Conservation (phyloP, 2,113 vertebrate species). For the Xiphophorus couchianus region DNA sequence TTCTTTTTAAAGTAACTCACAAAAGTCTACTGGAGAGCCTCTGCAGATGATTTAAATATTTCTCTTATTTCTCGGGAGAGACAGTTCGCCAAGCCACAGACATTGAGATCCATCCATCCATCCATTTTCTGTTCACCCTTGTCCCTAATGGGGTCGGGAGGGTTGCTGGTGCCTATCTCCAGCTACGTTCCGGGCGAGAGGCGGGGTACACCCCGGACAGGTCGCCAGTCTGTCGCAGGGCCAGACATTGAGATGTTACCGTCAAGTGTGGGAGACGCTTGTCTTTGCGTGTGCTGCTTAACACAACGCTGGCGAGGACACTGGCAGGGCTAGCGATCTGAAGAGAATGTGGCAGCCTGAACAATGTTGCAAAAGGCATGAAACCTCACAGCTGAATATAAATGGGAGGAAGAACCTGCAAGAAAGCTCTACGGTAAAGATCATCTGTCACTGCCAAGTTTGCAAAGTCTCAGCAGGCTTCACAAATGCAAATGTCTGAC, state of each 20-base stretch:
- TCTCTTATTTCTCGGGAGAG: background rate
- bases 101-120: too few species aligned
- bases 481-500: conserved; percentile 3
- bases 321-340: conserved; percentile 34
- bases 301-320: conserved; percentile 39
- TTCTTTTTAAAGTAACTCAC: background rate
- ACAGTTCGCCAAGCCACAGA: background rate
- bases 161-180: too few species aligned
- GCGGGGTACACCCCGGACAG: too few species aligned
- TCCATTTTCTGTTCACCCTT: too few species aligned
- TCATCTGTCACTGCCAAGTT: conserved; percentile 62
- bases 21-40: background rate
- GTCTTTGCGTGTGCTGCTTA: conserved; percentile 26
- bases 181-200: too few species aligned
- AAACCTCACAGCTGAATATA: conserved; percentile 54
- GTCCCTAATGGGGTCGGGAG: too few species aligned
- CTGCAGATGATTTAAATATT: background rate
- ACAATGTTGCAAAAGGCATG: conserved; percentile 46
- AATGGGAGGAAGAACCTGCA: conserved; percentile 51
- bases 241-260: conserved; percentile 7
- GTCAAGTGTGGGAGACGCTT: conserved; percentile 55
- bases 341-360: conserved; percentile 48
- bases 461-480: conserved; percentile 59
- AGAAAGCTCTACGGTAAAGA: conserved; percentile 38
- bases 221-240: too few species aligned